Conservation (phyloP, 2,113 vertebrate species). For the Haemorhous mexicanus region DNA sequence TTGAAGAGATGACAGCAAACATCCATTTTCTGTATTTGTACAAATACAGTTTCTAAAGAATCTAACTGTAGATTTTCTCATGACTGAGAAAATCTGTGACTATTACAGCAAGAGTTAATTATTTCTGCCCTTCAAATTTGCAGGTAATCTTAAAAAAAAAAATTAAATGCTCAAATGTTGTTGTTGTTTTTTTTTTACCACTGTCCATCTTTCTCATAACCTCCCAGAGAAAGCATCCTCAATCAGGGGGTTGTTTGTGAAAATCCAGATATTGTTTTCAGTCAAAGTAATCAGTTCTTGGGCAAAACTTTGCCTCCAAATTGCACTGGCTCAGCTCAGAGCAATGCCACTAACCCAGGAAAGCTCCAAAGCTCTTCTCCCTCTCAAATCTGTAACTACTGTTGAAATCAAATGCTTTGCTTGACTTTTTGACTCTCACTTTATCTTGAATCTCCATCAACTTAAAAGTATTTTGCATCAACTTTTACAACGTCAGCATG, state of each 20-base stretch:
- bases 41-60: neutral
- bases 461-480: neutral
- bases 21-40: slow-evolving; percentile 22
- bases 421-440: neutral
- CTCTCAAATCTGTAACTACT: neutral
- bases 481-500: neutral
- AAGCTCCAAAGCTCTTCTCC: neutral
- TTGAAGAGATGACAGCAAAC: slow-evolving; percentile 27
- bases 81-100: neutral
- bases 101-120: neutral
- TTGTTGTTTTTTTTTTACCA: neutral
- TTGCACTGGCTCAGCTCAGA: neutral
- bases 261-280: neutral
- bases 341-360: neutral
- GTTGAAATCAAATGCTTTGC: neutral
- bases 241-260: rapidly evolving
- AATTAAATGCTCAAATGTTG: neutral
- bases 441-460: neutral
- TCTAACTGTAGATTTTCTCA: neutral
- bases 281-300: neutral
- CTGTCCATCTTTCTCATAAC: neutral
- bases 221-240: neutral
- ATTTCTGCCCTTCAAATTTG: neutral
- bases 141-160: neutral
- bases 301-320: neutral